Base-by-base conservation (phyloP, 1,140 invertebrate genomes). In the Cephus cinctus region DNA sequence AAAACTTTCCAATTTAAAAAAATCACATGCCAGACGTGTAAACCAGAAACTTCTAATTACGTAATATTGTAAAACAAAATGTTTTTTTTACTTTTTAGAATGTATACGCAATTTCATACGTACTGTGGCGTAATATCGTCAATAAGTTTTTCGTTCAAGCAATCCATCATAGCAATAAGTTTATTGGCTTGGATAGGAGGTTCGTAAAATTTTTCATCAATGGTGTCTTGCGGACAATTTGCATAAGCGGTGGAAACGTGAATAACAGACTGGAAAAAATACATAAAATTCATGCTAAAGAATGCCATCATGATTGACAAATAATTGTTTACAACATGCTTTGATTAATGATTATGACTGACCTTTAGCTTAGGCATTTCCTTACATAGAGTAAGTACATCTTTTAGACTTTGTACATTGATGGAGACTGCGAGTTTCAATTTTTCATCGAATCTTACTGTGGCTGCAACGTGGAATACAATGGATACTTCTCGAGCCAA, bases 401-500 rank as follows among this genome's bases (percentile, higher is more conserved):
- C 81, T 43, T 82, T 78, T 0, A 85, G 83, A 3, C 83, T 84
- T 46, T 81, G 73, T 11, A 89, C 83, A 56, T 90, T 91, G 36
- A 86, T 86, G 5, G 79, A 72, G 1, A 87, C 71, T 0, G 86
- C 86, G 0, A 80, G 68, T 50, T 80, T 78, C 4, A 89, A 64
- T 23, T 84, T 81, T 57, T 89, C 86, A 61, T 88, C 84, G 49
- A 88, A 87, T 55, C 81, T 79, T 0, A 88, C 83, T 0, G 85
- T 87, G 0, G 86, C 86, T 0, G 85, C 86, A 0, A 79, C 80
- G 50, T 88, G 85, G 65, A 87, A 83, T n/a, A 86, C 80, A 27
- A 85, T 75, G 36, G 83, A 82, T 3, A 92, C 83, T 69, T 89
- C 78, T 1, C 83, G 77, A 9, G 64, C 58, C 2, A 83, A 61